phyloP scores from a whole-genome alignment of 2,888 invertebrate genomes.

The Ametastegia equiseti region DNA sequence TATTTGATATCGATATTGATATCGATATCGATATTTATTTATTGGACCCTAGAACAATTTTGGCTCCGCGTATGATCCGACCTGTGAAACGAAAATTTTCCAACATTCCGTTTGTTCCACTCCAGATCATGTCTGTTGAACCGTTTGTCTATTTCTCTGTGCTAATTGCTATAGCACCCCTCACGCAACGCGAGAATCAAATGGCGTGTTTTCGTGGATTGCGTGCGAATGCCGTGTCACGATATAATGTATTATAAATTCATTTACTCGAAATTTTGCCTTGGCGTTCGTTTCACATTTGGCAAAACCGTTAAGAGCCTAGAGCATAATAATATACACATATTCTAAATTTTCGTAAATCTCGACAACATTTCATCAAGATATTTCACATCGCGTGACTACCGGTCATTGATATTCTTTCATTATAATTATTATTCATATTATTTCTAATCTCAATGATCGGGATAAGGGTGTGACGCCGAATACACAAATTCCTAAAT shows the following conservation, averaged over 20 bases:
- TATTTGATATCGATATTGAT: background rate
- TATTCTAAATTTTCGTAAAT: conserved; percentile 12
- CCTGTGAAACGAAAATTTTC: too few species aligned
- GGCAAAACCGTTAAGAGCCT: conserved; percentile 3
- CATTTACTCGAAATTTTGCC: background rate
- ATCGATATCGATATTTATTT: too few species aligned
- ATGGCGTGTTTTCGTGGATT: conserved; percentile 39
- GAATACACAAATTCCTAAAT: background rate
- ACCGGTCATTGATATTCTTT: background rate
- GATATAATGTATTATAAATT: conserved; percentile 27
- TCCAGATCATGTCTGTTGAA: conserved; percentile 33
- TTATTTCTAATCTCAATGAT: background rate
- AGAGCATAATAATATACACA: background rate
- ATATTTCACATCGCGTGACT: background rate
- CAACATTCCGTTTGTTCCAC: conserved; percentile 13
- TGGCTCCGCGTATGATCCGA: too few species aligned
- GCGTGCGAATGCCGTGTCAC: conserved; percentile 35
- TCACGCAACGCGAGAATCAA: conserved; percentile 16
- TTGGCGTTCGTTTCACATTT: conserved; percentile 7
- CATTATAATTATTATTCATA: background rate
- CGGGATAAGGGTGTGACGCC: background rate
- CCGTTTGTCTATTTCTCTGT: conserved; percentile 35
- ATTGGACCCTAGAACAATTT: too few species aligned
- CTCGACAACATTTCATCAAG: background rate
- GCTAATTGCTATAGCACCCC: background rate